These are phyloP conservation scores for Melanargia galathea DNA, from an alignment of 2,888 invertebrate species.

Conservation along the genomic window DNA sequence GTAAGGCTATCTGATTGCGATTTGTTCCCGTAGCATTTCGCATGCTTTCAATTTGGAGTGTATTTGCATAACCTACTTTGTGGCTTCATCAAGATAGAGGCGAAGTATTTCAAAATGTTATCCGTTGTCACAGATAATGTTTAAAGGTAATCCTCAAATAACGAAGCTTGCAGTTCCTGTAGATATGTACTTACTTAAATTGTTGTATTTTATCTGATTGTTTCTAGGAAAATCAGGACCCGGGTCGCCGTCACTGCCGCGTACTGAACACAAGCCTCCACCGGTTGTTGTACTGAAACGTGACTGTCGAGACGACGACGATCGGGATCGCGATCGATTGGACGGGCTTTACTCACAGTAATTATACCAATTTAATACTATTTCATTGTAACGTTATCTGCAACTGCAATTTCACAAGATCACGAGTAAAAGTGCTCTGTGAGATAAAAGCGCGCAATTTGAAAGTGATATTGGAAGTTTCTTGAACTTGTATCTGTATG, in stretches of 20 bases:
- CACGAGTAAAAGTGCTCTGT: too few relatives aligned
- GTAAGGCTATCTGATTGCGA: background rate
- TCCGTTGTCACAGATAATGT: background rate
- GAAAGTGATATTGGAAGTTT: too few relatives aligned
- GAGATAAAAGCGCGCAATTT: too few relatives aligned
- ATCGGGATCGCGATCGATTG: conserved; percentile 77
- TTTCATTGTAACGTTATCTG: background rate
- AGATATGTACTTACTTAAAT: background rate
- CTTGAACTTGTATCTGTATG: too few relatives aligned
- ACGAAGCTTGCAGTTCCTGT: background rate
- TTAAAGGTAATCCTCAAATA: background rate
- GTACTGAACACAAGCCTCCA: conserved; percentile 91
- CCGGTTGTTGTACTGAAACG: conserved; percentile 96
- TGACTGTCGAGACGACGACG: conserved; percentile 92
- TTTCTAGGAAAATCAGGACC: conserved; percentile 76
- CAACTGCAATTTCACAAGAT: too few relatives aligned
- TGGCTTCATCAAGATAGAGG: background rate
- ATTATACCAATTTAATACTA: conserved; percentile 43
- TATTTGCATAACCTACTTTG: conserved; percentile 1
- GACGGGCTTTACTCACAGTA: conserved; percentile 77
- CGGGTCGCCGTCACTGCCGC: conserved; percentile 82
- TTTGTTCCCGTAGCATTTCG: background rate
- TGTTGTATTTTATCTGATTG: conserved; percentile 2
- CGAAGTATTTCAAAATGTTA: background rate
- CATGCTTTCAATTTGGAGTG: background rate